Conservation (phyloP, 2,797 vertebrate species). For the Alectoris magna region DNA sequence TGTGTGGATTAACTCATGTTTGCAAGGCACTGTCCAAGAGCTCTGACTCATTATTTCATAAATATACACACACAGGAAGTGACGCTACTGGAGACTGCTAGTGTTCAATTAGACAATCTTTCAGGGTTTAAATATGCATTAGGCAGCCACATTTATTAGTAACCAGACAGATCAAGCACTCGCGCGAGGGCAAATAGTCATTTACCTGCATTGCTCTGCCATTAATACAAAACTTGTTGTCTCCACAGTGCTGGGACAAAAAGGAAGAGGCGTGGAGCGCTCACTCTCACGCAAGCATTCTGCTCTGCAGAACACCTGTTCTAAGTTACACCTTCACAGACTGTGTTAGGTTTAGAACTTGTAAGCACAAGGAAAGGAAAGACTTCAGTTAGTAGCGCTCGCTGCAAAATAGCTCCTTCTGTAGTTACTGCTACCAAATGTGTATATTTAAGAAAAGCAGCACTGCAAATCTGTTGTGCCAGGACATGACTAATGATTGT, state of each 20-base stretch:
- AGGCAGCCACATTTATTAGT: conserved; percentile 32
- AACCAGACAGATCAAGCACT: conserved; percentile 47
- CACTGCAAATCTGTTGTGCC: background rate
- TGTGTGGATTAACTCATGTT: background rate
- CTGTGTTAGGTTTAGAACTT: conserved; percentile 39
- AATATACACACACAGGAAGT: conserved; percentile 9
- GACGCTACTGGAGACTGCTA: conserved; percentile 2
- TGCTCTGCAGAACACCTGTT: background rate
- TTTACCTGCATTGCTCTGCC: conserved; percentile 22
- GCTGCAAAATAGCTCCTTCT: background rate
- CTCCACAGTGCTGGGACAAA: background rate
- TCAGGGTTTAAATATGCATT: conserved; percentile 65
- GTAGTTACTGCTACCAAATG: background rate
- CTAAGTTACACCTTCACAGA: background rate
- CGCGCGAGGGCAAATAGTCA: conserved; percentile 7
- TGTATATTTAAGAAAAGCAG: background rate
- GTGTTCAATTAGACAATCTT: conserved; percentile 58
- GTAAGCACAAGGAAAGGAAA: conserved; percentile 67
- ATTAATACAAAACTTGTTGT: conserved; percentile 2
- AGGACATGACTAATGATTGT: background rate
- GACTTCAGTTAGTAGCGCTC: conserved; percentile 36
- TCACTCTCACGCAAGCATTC: background rate
- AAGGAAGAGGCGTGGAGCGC: background rate
- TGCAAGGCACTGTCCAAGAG: background rate
- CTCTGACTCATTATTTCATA: background rate